A percentile compares a stretch with the other conserved stretches of the same genome.
These are phyloP conservation scores for Eristalis arbustorum DNA, from an alignment of 2,888 invertebrate species.

Conservation along the genomic window DNA sequence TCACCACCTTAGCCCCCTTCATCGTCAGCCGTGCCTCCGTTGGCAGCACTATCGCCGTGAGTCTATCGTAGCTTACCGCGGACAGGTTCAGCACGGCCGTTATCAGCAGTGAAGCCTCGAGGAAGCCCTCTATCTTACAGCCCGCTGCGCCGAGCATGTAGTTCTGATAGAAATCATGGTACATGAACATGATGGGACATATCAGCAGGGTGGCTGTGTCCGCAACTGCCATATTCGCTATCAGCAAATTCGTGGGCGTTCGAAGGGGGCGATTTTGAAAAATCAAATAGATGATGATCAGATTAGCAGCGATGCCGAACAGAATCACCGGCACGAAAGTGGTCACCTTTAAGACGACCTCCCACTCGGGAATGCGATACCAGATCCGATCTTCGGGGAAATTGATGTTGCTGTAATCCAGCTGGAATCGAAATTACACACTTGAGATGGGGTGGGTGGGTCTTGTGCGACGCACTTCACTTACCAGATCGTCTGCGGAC, in stretches of 20 bases:
- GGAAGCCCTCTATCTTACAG: slow-evolving; percentile 88
- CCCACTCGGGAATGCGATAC: slow-evolving; percentile 83
- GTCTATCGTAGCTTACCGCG: slow-evolving; percentile 89
- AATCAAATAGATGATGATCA: slow-evolving; percentile 84
- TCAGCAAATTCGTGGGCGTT: slow-evolving; percentile 86
- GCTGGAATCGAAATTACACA: slow-evolving; percentile 73
- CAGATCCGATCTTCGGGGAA: slow-evolving; percentile 84
- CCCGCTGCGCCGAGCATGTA: slow-evolving; percentile 87
- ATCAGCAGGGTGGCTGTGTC: slow-evolving; percentile 85
- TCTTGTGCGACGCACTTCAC: background rate
- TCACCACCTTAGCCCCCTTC: slow-evolving; percentile 84
- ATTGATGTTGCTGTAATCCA: slow-evolving; percentile 78
- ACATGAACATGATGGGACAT: slow-evolving; percentile 89
- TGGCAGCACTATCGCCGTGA: slow-evolving; percentile 89
- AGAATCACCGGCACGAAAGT: slow-evolving; percentile 84
- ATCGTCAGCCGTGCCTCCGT: slow-evolving; percentile 86
- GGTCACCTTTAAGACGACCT: slow-evolving; percentile 83
- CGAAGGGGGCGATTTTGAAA: slow-evolving; percentile 84
- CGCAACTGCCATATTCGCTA: slow-evolving; percentile 88
- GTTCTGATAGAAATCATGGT: slow-evolving; percentile 89
- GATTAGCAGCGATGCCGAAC: slow-evolving; percentile 85
- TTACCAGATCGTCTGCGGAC: slow-evolving; percentile 31
- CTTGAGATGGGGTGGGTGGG: background rate
- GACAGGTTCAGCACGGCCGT: slow-evolving; percentile 89
- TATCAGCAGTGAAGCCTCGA: slow-evolving; percentile 87